Percentiles rank a stretch among this genome's conserved stretches.
phyloP scores from a whole-genome alignment of 2,113 vertebrate genomes.

The Tapirus terrestris region DNA sequence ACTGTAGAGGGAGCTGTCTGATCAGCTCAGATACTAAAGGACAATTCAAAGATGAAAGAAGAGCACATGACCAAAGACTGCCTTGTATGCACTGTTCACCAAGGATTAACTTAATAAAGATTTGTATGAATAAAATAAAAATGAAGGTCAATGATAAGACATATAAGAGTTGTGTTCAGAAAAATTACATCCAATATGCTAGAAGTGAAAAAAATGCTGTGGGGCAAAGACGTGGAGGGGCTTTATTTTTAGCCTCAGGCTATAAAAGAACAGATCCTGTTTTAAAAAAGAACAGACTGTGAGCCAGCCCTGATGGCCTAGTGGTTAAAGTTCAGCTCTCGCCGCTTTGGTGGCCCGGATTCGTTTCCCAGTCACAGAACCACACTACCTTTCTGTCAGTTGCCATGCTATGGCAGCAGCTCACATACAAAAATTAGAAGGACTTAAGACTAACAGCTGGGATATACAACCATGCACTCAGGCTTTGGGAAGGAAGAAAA shows the following conservation, averaged over 20 bases:
- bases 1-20: slow-evolving; percentile 73
- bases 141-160: neutral
- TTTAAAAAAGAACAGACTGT: neutral
- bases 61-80: neutral
- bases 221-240: neutral
- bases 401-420: too few species aligned
- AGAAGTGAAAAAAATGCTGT: neutral
- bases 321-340: too few species aligned
- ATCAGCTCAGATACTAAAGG: slow-evolving; percentile 26
- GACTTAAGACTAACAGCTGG: too few species aligned
- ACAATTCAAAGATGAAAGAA: neutral
- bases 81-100: neutral
- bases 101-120: neutral
- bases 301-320: too few species aligned
- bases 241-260: slow-evolving; percentile 1
- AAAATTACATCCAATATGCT: neutral
- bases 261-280: neutral
- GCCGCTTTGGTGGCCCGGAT: too few species aligned
- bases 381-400: too few species aligned
- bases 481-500: too few species aligned
- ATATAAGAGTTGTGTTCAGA: neutral
- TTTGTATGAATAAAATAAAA: slow-evolving; percentile 19
- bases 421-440: too few species aligned
- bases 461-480: too few species aligned
- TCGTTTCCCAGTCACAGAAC: too few species aligned